Percentiles rank a stretch among this genome's conserved stretches.
Conservation (phyloP, 2,113 vertebrate species). For the Synchiropus splendidus region DNA sequence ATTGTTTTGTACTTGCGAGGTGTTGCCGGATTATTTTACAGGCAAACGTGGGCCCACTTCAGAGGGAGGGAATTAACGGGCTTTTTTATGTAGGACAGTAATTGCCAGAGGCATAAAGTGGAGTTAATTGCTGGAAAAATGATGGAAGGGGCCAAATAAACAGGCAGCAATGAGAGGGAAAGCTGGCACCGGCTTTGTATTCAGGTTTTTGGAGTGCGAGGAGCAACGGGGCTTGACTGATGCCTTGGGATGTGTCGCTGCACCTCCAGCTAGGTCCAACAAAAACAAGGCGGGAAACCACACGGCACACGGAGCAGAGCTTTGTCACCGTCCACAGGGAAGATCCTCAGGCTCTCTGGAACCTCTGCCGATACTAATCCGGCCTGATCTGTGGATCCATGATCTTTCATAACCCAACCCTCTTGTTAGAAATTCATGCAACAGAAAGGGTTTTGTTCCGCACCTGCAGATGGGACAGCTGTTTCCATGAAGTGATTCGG, state of each 20-base stretch:
- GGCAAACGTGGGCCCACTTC: slow-evolving; percentile 21
- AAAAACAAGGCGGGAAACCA: slow-evolving; percentile 8
- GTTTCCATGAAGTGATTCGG: slow-evolving; percentile 6
- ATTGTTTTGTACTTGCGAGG: slow-evolving; percentile 42
- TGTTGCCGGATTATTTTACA: slow-evolving; percentile 26
- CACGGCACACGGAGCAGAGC: slow-evolving; percentile 12
- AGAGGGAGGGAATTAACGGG: slow-evolving; percentile 51
- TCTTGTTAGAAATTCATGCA: not conserved
- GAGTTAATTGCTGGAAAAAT: slow-evolving; percentile 61
- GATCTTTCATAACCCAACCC: too few species aligned
- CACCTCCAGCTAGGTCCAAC: slow-evolving; percentile 33
- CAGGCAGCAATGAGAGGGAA: slow-evolving; percentile 28
- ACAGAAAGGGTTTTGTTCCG: not conserved
- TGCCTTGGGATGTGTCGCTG: slow-evolving; percentile 27
- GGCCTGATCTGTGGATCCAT: too few species aligned
- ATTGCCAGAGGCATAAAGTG: slow-evolving; percentile 55
- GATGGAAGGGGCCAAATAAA: slow-evolving; percentile 52
- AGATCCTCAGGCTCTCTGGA: slow-evolving; percentile 11
- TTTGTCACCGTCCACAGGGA: slow-evolving; percentile 4
- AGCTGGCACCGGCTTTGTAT: slow-evolving; percentile 40
- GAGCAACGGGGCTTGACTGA: slow-evolving; percentile 30
- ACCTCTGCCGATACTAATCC: too few species aligned
- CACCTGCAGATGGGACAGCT: slow-evolving; percentile 6
- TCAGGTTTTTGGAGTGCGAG: slow-evolving; percentile 39
- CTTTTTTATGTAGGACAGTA: slow-evolving; percentile 65